Conservation (phyloP, 1,140 invertebrate species). For the Melitaea cinxia region DNA sequence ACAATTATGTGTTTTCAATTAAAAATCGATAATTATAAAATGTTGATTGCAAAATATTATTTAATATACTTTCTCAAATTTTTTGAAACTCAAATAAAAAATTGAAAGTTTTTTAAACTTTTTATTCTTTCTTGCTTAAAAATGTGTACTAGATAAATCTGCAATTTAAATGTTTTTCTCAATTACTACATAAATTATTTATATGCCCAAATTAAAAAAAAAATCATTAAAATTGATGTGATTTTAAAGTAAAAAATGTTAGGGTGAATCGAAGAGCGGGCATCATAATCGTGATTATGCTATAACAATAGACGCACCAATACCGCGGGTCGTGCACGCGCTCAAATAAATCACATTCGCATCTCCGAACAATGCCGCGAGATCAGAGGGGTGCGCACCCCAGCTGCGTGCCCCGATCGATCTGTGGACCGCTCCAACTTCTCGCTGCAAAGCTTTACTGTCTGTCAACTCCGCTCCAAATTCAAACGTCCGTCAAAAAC, state of each 20-base stretch:
- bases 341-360: conserved; percentile 69
- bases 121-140: too few species aligned
- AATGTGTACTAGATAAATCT: too few species aligned
- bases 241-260: conserved; percentile 9
- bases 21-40: too few species aligned
- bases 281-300: conserved; percentile 28
- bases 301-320: conserved; percentile 32
- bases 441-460: conserved; percentile 68
- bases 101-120: too few species aligned
- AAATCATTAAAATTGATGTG: neutral
- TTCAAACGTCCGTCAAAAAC: conserved; percentile 49
- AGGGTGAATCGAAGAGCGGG: conserved; percentile 9
- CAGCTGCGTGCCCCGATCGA: conserved; percentile 78
- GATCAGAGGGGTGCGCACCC: conserved; percentile 79
- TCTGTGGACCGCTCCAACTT: conserved; percentile 73
- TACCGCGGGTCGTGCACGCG: conserved; percentile 40
- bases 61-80: too few species aligned
- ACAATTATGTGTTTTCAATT: too few species aligned
- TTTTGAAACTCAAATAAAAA: too few species aligned
- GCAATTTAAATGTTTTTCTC: too few species aligned
- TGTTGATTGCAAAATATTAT: too few species aligned
- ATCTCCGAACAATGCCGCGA: conserved; percentile 70
- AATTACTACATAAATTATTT: too few species aligned
- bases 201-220: too few species aligned
- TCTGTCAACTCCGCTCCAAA: conserved; percentile 65